Base-by-base conservation (phyloP, 2,113 vertebrate species). In the Glaucidium brasilianum region DNA sequence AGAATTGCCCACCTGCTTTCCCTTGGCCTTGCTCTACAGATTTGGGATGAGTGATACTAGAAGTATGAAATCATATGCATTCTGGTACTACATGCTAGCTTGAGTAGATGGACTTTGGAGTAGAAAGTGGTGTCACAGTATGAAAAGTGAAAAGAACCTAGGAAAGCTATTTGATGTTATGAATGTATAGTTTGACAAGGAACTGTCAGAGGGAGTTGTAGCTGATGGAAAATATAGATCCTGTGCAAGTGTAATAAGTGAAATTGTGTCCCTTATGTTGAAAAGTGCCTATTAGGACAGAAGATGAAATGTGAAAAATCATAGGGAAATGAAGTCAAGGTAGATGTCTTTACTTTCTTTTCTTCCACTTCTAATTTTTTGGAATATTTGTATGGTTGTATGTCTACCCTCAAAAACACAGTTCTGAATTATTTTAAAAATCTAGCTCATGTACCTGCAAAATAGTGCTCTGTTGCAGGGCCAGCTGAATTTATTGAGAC, bases 211-310 rank as follows among this genome's bases (percentile, higher is more conserved):
- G 50, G 50, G 18, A 62, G 6, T 30, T 72, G 39, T 23, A 83
- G 21, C 26, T 49, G 52, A 34, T 5, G 11, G 22, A 12, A 86
- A 52, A 29, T 22, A 20, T 1, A 49, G 50, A 56, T 43, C 15
- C 45, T 60, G 18, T 49, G 8, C 41, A 30, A 45, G 15, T 23
- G 12, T n/a, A 22, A 10, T 26, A 34, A 56, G 55, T 64, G 10
- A 52, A 80, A 16, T 22, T 0, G 0, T 13, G 34, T 72, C 34
- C 10, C 47, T 74, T 62, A 2, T 0, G 1, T 13, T 67, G 39
- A 72, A 43, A 64, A 81, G 29, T 50, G 60, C n/a, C 5, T 34
- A 4, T 12, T 74, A 41, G 43, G n/a, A 45, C 41, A 92, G 78
- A 45, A 78, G 69, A 20, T 34, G n/a, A 29, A 67, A 25, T 29